phyloP scores from a whole-genome alignment of 37 sponge, comb jelly and placozoan genomes.

The Corticium candelabrum region DNA sequence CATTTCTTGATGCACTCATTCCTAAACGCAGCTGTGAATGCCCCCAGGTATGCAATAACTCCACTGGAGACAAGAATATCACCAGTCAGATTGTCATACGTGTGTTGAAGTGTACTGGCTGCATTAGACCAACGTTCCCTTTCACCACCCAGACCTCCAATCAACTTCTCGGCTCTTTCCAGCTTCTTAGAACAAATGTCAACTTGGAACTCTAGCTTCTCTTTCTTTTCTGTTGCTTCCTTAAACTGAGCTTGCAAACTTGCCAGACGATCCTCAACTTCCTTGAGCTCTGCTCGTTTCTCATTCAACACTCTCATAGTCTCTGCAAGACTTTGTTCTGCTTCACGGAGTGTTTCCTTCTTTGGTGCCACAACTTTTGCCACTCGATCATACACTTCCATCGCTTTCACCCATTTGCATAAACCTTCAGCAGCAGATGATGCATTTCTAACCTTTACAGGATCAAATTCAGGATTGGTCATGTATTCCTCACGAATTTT shows the following conservation, averaged over 20 bases:
- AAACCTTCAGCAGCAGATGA: constrained; percentile 98
- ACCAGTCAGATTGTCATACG: constrained; percentile 90
- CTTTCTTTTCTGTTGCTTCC: constrained; percentile 87
- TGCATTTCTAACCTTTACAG: constrained; percentile 83
- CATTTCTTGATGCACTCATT: constrained; percentile 51
- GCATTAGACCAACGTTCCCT: constrained; percentile 90
- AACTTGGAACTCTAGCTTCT: constrained; percentile 80
- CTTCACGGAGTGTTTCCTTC: constrained; percentile 78
- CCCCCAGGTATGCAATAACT: constrained; percentile 94
- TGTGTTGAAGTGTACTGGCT: constrained; percentile 66
- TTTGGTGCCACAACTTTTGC: constrained; percentile 98
- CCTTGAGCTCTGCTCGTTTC: constrained; percentile 85
- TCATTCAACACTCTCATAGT: constrained; percentile 76
- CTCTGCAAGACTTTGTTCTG: constrained; percentile 65
- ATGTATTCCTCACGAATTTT: constrained; percentile 82
- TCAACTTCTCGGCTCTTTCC: constrained; percentile 94
- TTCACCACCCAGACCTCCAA: constrained; percentile 98
- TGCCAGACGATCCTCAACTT: constrained; percentile 85
- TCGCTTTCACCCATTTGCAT: constrained; percentile 87
- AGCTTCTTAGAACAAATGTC: constrained; percentile 94
- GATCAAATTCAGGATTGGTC: constrained; percentile 90
- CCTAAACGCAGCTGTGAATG: constrained; percentile 87
- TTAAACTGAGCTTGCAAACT: constrained; percentile 68
- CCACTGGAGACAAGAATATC: constrained; percentile 95
- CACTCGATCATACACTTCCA: constrained; percentile 98